phyloP scores from a whole-genome alignment of 2,113 vertebrate species.

The Cinclus cinclus region DNA sequence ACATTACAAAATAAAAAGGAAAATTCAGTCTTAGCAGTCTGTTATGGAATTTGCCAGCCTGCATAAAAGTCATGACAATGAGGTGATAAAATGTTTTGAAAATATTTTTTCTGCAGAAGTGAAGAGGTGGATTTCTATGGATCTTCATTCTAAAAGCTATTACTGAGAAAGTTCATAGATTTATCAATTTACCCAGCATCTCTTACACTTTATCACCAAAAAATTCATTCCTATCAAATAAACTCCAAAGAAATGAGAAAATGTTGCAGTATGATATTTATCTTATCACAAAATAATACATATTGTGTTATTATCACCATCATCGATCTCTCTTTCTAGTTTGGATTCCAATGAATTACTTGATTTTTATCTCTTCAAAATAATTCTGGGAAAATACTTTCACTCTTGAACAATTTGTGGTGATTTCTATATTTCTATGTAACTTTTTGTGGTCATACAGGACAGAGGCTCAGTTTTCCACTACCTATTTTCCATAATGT shows the following conservation, averaged over 20 bases:
- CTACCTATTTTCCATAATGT: not conserved
- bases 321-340: not conserved
- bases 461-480: not conserved
- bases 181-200: not conserved
- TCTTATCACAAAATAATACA: not conserved
- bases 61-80: not conserved
- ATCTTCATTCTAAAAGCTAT: not conserved
- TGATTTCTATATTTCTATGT: not conserved
- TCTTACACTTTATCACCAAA: not conserved
- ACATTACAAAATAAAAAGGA: not conserved
- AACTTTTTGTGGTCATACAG: not conserved
- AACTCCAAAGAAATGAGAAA: not conserved
- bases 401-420: not conserved
- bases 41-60: not conserved
- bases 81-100: accelerated
- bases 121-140: not conserved
- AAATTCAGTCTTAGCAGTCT: not conserved
- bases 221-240: not conserved
- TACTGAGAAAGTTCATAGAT: not conserved
- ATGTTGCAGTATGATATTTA: not conserved
- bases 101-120: not conserved
- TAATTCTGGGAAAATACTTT: not conserved
- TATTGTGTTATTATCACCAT: not conserved
- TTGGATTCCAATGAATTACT: not conserved
- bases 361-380: not conserved